phyloP scores from a whole-genome alignment of 64 coral and sea anemone genomes.

The Orbicella faveolata region DNA sequence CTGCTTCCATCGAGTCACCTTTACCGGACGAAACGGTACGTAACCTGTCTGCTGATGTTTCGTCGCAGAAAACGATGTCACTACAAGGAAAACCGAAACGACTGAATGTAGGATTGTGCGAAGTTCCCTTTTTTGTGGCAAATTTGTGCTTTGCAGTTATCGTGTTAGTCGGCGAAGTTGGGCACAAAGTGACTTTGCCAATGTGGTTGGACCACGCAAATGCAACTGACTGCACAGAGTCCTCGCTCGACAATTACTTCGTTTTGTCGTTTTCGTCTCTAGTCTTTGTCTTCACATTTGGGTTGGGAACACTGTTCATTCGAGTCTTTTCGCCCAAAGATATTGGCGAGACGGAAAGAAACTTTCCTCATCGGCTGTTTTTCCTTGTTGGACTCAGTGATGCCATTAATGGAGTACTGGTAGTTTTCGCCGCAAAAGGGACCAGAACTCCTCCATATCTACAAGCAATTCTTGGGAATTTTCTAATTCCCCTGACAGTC shows the following conservation, averaged over 20 bases:
- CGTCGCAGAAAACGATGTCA: too few relatives aligned
- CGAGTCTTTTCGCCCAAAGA: conserved; percentile 44
- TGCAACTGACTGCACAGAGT: not conserved
- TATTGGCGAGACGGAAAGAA: conserved; percentile 74
- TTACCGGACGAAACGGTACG: too few relatives aligned
- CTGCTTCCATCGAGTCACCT: too few relatives aligned
- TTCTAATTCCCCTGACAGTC: conserved; percentile 63
- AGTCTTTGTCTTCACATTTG: conserved; percentile 83
- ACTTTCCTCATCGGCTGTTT: conserved; percentile 65
- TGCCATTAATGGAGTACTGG: conserved; percentile 77
- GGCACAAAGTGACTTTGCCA: too few relatives aligned
- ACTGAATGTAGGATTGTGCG: too few relatives aligned
- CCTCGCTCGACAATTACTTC: conserved; percentile 70
- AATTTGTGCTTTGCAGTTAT: too few relatives aligned
- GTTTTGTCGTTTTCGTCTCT: conserved; percentile 78
- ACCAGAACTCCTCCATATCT: conserved; percentile 87
- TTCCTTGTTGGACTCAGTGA: conserved; percentile 79
- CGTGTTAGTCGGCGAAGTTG: too few relatives aligned
- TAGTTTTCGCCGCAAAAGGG: conserved; percentile 73
- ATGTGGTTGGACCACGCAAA: too few relatives aligned
- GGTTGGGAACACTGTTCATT: not conserved
- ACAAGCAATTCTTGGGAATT: conserved; percentile 28
- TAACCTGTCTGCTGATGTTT: too few relatives aligned
- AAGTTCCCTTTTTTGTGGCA: too few relatives aligned
- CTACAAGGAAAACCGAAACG: too few relatives aligned